A percentile compares a stretch with the other conserved stretches of the same genome.
Evolutionary conservation across 2,888 invertebrate genomes (phyloP).

Genomic region (Abrostola triplasia): DNA sequence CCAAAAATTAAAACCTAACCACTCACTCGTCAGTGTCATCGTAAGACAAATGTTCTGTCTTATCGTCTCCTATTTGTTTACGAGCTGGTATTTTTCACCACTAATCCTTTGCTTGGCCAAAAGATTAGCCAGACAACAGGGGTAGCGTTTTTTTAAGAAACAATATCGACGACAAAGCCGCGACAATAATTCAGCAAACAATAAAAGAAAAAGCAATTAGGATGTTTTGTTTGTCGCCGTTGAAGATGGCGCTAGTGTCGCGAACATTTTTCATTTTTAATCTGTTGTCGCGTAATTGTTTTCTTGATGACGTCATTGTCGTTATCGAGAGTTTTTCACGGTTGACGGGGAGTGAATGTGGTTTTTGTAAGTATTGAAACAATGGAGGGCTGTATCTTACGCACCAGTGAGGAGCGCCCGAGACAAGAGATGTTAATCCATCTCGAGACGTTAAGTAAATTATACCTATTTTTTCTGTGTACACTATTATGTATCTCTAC

Average conservation of each 20-base stretch:
- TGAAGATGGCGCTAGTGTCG: slow-evolving; percentile 42
- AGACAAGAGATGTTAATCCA: not conserved
- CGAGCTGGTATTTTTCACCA: slow-evolving; percentile 60
- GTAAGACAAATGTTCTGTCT: slow-evolving; percentile 44
- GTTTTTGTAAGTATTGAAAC: slow-evolving; percentile 35
- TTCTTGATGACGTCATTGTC: slow-evolving; percentile 65
- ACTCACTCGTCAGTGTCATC: slow-evolving; percentile 33
- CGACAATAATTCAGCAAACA: slow-evolving; percentile 55
- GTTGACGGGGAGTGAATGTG: slow-evolving; percentile 53
- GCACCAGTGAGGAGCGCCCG: not conserved
- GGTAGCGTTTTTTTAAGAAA: slow-evolving; percentile 69
- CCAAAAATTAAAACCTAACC: slow-evolving; percentile 12
- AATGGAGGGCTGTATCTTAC: slow-evolving; percentile 19
- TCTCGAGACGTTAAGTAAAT: no score
- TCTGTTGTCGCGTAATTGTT: slow-evolving; percentile 67
- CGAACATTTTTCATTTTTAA: slow-evolving; percentile 74
- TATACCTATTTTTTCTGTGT: no score
- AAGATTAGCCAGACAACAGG: slow-evolving; percentile 65
- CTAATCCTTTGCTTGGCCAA: slow-evolving; percentile 70
- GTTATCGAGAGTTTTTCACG: slow-evolving; percentile 62
- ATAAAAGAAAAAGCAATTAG: slow-evolving; percentile 75
- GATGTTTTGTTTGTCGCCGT: slow-evolving; percentile 72
- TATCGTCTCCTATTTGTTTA: slow-evolving; percentile 68
- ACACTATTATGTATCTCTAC: not conserved
- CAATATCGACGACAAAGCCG: slow-evolving; percentile 69